Evolutionary conservation across 2,888 invertebrate species (phyloP).

Genomic region (Torymus texanus): DNA sequence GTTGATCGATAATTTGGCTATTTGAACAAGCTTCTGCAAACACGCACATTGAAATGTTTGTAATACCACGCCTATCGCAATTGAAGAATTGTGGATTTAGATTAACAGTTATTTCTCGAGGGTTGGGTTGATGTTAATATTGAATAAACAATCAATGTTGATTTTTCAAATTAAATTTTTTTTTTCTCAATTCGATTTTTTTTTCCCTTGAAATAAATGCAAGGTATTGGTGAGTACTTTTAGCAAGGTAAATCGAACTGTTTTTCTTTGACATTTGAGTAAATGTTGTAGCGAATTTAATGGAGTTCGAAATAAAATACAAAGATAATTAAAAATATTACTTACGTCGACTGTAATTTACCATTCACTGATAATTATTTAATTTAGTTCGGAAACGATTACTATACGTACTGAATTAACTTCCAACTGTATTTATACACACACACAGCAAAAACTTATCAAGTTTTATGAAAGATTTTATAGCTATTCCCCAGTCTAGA

Average conservation of each 20-base stretch:
- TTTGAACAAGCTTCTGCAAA: conserved; percentile 25
- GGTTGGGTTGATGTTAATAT: neutral
- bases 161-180: neutral
- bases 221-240: too few relatives aligned
- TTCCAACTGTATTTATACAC: neutral
- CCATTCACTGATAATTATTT: too few relatives aligned
- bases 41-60: conserved; percentile 16
- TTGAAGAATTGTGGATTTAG: conserved; percentile 3
- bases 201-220: too few relatives aligned
- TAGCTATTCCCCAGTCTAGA: neutral
- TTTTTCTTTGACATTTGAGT: too few relatives aligned
- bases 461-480: conserved; percentile 24
- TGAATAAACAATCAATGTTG: neutral
- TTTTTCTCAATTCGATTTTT: too few relatives aligned
- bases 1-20: conserved; percentile 13
- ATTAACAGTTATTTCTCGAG: neutral
- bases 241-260: too few relatives aligned
- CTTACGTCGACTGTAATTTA: too few relatives aligned
- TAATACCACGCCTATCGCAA: conserved; percentile 12
- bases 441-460: neutral
- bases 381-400: too few relatives aligned
- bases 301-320: too few relatives aligned
- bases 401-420: neutral
- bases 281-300: too few relatives aligned
- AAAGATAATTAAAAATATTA: too few relatives aligned